Evolutionary conservation across 2,113 vertebrate species (phyloP).

Genomic region (Hemibagrus wyckioides): DNA sequence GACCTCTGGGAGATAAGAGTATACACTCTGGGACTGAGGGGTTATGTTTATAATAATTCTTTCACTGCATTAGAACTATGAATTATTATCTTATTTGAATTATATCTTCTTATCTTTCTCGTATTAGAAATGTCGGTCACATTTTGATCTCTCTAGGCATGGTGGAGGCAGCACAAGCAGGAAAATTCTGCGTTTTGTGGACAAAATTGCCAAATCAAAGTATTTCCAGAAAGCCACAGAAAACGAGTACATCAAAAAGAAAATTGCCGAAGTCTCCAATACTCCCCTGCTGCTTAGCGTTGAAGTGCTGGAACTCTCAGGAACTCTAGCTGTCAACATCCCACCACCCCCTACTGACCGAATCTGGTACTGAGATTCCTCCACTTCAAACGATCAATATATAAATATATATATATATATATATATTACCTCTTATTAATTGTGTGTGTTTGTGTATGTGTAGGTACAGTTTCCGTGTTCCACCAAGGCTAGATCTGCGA

Average conservation of each 20-base stretch:
- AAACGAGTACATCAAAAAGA: slow-evolving; percentile 88
- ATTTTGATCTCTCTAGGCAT: slow-evolving; percentile 55
- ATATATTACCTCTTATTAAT: not conserved
- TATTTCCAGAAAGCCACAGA: slow-evolving; percentile 88
- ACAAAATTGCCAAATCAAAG: slow-evolving; percentile 88
- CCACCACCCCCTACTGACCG: slow-evolving; percentile 85
- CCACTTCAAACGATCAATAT: not conserved
- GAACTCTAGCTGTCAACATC: slow-evolving; percentile 80
- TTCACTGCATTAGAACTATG: not conserved
- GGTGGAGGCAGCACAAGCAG: slow-evolving; percentile 76
- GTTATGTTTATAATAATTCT: slow-evolving; percentile 57
- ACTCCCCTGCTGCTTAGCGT: slow-evolving; percentile 83
- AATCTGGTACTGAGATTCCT: slow-evolving; percentile 75
- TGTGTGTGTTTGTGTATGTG: not conserved
- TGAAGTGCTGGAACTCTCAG: slow-evolving; percentile 84
- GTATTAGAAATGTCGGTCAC: not conserved
- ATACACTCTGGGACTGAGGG: slow-evolving; percentile 64
- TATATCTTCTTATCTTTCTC: not conserved
- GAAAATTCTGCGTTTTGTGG: slow-evolving; percentile 85
- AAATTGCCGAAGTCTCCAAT: slow-evolving; percentile 90
- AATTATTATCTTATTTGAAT: not conserved
- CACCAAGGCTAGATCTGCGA: slow-evolving; percentile 81
- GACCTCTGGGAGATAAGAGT: slow-evolving; percentile 69
- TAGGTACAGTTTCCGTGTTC: slow-evolving; percentile 87
- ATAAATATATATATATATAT: too few species aligned